Conservation (phyloP, 2,113 vertebrate genomes). For the Climacteris rufus region DNA sequence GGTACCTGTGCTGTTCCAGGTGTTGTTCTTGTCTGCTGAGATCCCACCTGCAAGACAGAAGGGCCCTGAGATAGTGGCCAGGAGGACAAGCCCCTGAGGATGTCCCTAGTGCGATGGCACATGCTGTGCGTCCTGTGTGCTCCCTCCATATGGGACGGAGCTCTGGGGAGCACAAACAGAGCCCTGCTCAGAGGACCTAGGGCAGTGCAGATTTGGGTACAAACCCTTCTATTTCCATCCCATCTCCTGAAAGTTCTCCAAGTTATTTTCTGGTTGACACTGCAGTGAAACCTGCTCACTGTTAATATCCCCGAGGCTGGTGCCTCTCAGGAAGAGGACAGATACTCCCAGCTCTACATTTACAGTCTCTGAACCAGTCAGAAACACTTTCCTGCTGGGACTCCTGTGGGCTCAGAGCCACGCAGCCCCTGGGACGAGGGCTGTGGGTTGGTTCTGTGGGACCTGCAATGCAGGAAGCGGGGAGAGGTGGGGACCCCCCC, state of each 20-base stretch:
- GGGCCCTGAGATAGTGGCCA: background rate
- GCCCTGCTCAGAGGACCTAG: background rate
- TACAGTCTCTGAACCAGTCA: background rate
- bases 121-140: accelerated
- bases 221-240: background rate
- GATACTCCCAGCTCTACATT: background rate
- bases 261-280: background rate
- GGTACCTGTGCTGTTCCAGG: background rate
- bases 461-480: background rate
- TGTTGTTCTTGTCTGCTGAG: background rate
- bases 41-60: conserved; percentile 33
- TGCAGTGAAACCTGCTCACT: background rate
- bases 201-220: accelerated
- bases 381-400: background rate
- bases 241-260: background rate
- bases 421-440: background rate
- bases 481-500: background rate
- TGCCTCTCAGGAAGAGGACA: background rate
- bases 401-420: background rate
- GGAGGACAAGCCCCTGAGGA: background rate
- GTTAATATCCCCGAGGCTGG: accelerated
- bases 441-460: background rate
- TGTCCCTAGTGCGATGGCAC: accelerated
- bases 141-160: background rate
- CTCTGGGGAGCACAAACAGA: background rate